Conservation (phyloP, 2,797 vertebrate genomes). For the Todus mexicanus region DNA sequence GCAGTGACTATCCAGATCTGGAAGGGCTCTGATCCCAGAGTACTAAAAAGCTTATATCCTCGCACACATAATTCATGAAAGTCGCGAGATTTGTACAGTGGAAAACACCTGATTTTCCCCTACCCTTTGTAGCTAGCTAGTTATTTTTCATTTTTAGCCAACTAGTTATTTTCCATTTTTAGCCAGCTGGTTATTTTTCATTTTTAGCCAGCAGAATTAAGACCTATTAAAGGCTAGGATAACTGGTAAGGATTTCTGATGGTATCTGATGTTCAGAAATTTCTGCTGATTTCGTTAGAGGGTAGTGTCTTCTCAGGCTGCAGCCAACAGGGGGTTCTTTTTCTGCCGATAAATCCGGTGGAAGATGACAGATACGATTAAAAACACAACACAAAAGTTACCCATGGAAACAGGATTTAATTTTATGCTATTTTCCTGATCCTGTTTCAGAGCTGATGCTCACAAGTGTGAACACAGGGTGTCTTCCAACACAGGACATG, state of each 20-base stretch:
- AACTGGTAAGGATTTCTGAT: not conserved
- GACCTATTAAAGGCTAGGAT: not conserved
- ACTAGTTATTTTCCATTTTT: conserved; percentile 18
- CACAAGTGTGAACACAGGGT: no score
- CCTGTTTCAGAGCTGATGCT: no score
- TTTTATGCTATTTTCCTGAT: no score
- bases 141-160: conserved; percentile 10
- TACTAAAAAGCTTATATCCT: not conserved
- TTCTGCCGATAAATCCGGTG: not conserved
- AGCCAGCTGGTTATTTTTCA: conserved; percentile 17
- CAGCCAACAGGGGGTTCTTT: not conserved
- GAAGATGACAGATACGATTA: not conserved
- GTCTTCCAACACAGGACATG: not conserved
- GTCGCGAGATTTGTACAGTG: not conserved
- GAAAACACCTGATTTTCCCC: not conserved
- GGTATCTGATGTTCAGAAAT: not conserved
- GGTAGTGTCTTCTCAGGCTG: not conserved
- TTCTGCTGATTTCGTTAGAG: not conserved
- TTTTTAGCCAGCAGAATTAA: not conserved
- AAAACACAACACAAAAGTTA: no score
- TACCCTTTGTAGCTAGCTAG: not conserved
- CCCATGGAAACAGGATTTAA: no score
- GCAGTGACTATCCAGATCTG: not conserved
- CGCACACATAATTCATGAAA: not conserved
- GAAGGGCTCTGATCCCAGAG: not conserved